Evolutionary conservation across 2,888 invertebrate species (phyloP), one percentile per base, ranked within the genome.

Genomic region (Drosophila rubida): DNA sequence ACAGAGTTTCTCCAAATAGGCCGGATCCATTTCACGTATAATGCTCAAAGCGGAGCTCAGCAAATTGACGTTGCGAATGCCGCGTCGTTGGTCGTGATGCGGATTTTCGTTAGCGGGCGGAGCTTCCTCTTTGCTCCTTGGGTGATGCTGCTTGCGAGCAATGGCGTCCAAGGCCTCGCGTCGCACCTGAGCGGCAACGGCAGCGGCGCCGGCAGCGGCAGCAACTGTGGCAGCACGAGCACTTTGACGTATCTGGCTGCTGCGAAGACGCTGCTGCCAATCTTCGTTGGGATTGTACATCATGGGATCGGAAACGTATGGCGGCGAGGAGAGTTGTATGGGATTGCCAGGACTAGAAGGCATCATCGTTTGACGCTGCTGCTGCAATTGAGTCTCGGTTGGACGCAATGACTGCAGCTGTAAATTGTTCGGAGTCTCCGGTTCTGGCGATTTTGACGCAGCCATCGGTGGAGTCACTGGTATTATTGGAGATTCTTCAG

Each of bases 1-100:
- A 1, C 61, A 61, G 25, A 61, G 46, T 13, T 30, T 41, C 41
- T 57, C 61, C 23, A 61, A 9, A 41, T 39, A 57, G n/a, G 19
- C 45, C 8, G 61, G 46, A 57, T 61, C 61, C 61, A 61, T 55
- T 46, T 61, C 57, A 2, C 46, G 61, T 22, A 61, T 32, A 32
- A 61, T 61, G 23, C 32, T 30, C 0, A 61, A 37, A 2, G 61
- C 61, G 1, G 39, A 46, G 8, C 41, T 61, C 4, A 61, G 57
- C 13, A 61, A 32, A 39, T 46, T 61, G 0, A 32, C 22, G 8
- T 61, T 61, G 9, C 35, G 35, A 37, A 37, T 37, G 14, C 7
- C 7, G 7, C 13, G 35, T 6, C 13, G 35, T 7, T 14, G 13
- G 14, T 37, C 32, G 32, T 4, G n/a, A 32, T 32, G 32, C 4